Percentiles rank a stretch among this genome's conserved stretches.
These are phyloP conservation scores for Phalanger gymnotis DNA, from an alignment of 2,797 vertebrate species.

Conservation along the genomic window DNA sequence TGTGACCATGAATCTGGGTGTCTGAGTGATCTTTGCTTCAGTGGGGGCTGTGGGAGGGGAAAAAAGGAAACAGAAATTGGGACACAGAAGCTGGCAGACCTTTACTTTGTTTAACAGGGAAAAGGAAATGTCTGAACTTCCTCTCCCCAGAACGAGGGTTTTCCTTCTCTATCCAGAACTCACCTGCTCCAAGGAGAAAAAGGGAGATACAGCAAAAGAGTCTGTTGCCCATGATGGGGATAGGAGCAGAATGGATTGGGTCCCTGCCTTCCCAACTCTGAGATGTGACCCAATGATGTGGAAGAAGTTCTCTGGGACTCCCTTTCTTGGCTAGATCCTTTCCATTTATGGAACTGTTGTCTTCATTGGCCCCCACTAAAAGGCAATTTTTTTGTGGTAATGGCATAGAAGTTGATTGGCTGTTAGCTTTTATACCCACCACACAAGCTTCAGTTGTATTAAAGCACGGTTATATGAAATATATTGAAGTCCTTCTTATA, in stretches of 20 bases:
- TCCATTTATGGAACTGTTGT: background rate
- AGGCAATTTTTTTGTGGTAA: background rate
- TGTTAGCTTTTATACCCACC: background rate
- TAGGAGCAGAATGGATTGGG: rapidly evolving
- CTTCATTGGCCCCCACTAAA: background rate
- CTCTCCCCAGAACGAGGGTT: background rate
- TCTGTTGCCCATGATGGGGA: background rate
- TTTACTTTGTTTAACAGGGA: background rate
- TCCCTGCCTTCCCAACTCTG: background rate
- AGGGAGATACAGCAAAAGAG: background rate
- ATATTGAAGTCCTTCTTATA: background rate
- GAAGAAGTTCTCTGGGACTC: background rate
- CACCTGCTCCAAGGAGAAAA: background rate
- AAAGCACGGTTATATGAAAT: background rate
- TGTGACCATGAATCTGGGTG: background rate
- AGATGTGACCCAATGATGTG: background rate
- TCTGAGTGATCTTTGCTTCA: background rate
- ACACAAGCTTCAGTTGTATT: background rate
- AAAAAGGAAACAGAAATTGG: background rate
- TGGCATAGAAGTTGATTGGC: background rate
- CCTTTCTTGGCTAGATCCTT: background rate
- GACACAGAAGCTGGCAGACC: background rate
- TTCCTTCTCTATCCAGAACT: background rate
- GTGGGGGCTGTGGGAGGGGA: background rate
- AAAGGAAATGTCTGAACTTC: background rate